A percentile compares a stretch with the other conserved stretches of the same genome.
Conservation (phyloP, 2,797 vertebrate genomes). For the Orientallactaga sibirica region DNA sequence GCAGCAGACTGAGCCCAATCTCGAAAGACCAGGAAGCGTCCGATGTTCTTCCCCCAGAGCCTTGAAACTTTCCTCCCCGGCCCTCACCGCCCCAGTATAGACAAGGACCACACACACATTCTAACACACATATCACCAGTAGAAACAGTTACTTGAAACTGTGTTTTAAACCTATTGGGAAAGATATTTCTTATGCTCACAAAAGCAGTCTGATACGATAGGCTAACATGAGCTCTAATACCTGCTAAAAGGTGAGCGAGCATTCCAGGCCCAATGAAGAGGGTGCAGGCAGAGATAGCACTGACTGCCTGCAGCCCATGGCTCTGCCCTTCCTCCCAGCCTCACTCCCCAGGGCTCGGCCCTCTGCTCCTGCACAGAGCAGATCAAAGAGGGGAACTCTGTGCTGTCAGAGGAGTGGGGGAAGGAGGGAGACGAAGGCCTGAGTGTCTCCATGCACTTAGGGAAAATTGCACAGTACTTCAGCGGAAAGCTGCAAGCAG, state of each 20-base stretch:
- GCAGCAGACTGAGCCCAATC: neutral
- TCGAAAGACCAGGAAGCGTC: neutral
- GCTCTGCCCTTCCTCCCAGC: conserved; percentile 30
- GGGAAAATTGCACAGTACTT: neutral
- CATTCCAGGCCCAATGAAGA: conserved; percentile 68
- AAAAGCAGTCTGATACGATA: conserved; percentile 59
- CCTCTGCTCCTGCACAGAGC: neutral
- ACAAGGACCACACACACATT: neutral
- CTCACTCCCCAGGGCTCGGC: conserved; percentile 54
- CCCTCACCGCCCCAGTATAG: neutral
- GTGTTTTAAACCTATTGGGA: neutral
- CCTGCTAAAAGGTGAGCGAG: conserved; percentile 71
- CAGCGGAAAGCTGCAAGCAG: conserved; percentile 18
- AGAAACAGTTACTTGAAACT: conserved; percentile 53
- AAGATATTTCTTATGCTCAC: conserved; percentile 75
- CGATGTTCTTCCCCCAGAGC: neutral
- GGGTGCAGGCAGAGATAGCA: conserved; percentile 41
- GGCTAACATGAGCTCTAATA: conserved; percentile 58
- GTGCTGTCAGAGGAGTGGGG: neutral
- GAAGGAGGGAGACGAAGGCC: neutral
- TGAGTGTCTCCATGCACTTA: neutral
- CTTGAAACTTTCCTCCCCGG: neutral
- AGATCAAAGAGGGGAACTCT: conserved; percentile 41
- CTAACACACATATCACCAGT: neutral
- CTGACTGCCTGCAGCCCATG: neutral